Evolutionary conservation across 2,888 invertebrate genomes (phyloP).

Genomic region (Nomada fucata): DNA sequence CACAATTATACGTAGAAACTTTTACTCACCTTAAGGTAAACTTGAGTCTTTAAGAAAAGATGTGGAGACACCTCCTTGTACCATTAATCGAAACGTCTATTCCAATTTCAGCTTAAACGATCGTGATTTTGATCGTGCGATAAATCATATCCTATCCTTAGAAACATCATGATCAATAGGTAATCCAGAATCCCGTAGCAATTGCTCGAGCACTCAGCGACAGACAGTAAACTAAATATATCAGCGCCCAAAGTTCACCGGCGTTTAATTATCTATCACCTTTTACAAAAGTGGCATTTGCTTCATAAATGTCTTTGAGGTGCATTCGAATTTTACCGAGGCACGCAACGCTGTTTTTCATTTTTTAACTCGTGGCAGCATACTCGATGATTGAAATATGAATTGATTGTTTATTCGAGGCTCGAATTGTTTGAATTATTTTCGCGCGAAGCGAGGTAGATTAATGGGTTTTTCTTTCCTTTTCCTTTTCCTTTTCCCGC

Average conservation of each 20-base stretch:
- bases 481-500: not conserved
- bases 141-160: conserved; percentile 31
- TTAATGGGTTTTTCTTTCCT: conserved; percentile 27
- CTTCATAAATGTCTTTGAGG: not conserved
- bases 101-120: conserved; percentile 16
- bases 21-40: conserved; percentile 1
- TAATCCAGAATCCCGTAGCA: not conserved
- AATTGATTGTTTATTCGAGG: conserved; percentile 2
- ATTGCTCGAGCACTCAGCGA: not conserved
- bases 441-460: conserved; percentile 7
- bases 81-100: not conserved
- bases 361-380: conserved; percentile 20
- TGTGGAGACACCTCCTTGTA: not conserved
- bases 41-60: not conserved
- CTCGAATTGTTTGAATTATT: conserved; percentile 8
- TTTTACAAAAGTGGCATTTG: not conserved
- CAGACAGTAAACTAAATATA: not conserved
- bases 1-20: not conserved
- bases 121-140: conserved; percentile 32
- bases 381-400: conserved; percentile 23
- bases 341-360: not conserved
- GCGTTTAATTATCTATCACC: not conserved
- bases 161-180: conserved; percentile 49
- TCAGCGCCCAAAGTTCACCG: not conserved
- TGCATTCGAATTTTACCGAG: not conserved